Evolutionary conservation across 2,888 invertebrate species (phyloP), one percentile per base, ranked within the genome.

Genomic region (Lasius platythorax): DNA sequence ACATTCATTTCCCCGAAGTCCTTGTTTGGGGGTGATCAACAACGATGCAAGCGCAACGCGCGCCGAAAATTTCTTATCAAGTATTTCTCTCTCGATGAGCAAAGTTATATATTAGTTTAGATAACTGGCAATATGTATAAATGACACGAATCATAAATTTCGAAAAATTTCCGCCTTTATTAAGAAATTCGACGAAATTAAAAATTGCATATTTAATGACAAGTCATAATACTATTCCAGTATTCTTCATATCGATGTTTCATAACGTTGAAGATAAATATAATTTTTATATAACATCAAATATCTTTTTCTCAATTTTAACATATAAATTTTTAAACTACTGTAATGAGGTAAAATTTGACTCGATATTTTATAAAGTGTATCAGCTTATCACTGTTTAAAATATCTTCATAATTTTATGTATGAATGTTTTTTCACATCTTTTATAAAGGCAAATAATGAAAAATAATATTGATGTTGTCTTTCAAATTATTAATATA

Each of bases 11-110:
- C 46, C 43, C n/a, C 46, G 28, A 33, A 72, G 12, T 37, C 61
- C 61, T 73, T 61, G 74, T 81, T 73, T 37, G 23, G 61, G 6
- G 9, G 18, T 61, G 73, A 81, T 81, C 73, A 79, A 63, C 61
- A 61, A 73, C 73, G 79, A 73, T 61, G 74, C 61, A 63, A 37
- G 74, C 61, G 61, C 46, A 73, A 73, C 58, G 79, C 74, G 37
- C 79, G 58, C 58, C 46, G 73, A 79, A 79, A 72, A 72, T 79
- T 72, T 79, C 79, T 79, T 81, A 81, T 81, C 79, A 46, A n/a
- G 58, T 23, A 70, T 56, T 61, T 81, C 68, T 74, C 46, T 61
- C 23, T 46, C 61, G 56, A 43, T 72, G 73, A 73, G 37, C 46
- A n/a, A 37, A 73, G 46, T 81, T 81, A 23, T 23, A 23, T 23